phyloP scores from a whole-genome alignment of 1,140 invertebrate genomes.

The Augochlora pura region DNA sequence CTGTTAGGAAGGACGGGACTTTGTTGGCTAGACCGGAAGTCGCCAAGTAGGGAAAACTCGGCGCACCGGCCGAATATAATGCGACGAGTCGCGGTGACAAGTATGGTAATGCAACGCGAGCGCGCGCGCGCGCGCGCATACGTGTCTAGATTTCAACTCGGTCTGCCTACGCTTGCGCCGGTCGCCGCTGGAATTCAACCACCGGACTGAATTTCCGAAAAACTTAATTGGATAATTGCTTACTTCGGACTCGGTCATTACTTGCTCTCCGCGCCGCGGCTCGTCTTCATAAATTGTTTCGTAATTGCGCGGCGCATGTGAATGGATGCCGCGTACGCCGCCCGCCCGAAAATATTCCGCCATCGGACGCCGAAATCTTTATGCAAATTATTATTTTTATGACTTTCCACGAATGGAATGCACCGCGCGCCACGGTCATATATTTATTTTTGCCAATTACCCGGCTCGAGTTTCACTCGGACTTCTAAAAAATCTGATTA shows the following conservation, averaged over 20 bases:
- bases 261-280: background rate
- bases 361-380: too few relatives aligned
- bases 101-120: slow-evolving; percentile 59
- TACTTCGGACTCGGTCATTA: slow-evolving; percentile 7
- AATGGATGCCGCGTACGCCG: background rate
- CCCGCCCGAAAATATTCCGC: too few relatives aligned
- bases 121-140: slow-evolving; percentile 29
- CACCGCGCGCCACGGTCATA: too few relatives aligned
- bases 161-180: background rate
- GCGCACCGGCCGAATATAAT: slow-evolving; percentile 63
- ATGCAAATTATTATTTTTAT: too few relatives aligned
- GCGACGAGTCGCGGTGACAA: slow-evolving; percentile 51
- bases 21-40: slow-evolving; percentile 65
- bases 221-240: slow-evolving; percentile 40
- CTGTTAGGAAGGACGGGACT: slow-evolving; percentile 45
- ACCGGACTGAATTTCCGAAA: slow-evolving; percentile 23
- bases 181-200: background rate
- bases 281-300: slow-evolving; percentile 20
- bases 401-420: too few relatives aligned
- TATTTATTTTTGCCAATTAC: too few relatives aligned
- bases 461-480: too few relatives aligned
- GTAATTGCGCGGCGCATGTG: slow-evolving; percentile 3
- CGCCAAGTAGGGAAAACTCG: slow-evolving; percentile 69
- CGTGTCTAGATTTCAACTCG: slow-evolving; percentile 56
- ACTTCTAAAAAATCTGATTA: too few relatives aligned